Percentiles rank a stretch among this genome's conserved stretches.
These are phyloP conservation scores for Drosophila flavopinicola DNA, from an alignment of 2,888 invertebrate species.

Conservation along the genomic window DNA sequence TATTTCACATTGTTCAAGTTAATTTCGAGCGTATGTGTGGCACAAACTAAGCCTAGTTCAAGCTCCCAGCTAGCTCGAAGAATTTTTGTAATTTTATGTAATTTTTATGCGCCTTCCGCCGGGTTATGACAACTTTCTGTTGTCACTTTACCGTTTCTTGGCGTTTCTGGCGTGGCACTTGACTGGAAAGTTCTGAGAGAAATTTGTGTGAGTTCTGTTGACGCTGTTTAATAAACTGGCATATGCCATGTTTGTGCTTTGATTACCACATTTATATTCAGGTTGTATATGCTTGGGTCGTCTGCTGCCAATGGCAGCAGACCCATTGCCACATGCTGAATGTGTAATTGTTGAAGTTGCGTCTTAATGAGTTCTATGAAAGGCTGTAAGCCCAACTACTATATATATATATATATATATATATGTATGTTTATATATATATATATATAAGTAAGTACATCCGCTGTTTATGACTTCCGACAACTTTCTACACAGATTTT, in stretches of 20 bases:
- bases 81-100: constrained; percentile 48
- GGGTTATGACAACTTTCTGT: constrained; percentile 46
- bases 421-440: constrained; percentile 2
- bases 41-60: constrained; percentile 19
- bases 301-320: constrained; percentile 2
- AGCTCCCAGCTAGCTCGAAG: constrained; percentile 16
- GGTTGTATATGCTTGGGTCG: constrained; percentile 27
- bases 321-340: constrained; percentile 1
- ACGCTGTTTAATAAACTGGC: constrained; percentile 39
- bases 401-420: neutral
- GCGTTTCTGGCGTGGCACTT: constrained; percentile 28
- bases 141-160: constrained; percentile 39
- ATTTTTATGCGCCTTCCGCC: constrained; percentile 35
- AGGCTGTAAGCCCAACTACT: constrained; percentile 2
- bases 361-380: constrained; percentile 35
- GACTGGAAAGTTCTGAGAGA: constrained; percentile 61
- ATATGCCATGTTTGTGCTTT: constrained; percentile 58
- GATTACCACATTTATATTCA: constrained; percentile 69
- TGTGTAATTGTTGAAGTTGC: constrained; percentile 16
- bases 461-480: constrained; percentile 23
- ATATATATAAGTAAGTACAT: constrained; percentile 6
- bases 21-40: constrained; percentile 46
- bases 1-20: constrained; percentile 50
- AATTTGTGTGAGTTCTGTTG: constrained; percentile 44
- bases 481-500: constrained; percentile 28